Evolutionary conservation across 2,113 vertebrate genomes (phyloP), one percentile per base, ranked within the genome.

Genomic region (Mastomys natalensis): DNA sequence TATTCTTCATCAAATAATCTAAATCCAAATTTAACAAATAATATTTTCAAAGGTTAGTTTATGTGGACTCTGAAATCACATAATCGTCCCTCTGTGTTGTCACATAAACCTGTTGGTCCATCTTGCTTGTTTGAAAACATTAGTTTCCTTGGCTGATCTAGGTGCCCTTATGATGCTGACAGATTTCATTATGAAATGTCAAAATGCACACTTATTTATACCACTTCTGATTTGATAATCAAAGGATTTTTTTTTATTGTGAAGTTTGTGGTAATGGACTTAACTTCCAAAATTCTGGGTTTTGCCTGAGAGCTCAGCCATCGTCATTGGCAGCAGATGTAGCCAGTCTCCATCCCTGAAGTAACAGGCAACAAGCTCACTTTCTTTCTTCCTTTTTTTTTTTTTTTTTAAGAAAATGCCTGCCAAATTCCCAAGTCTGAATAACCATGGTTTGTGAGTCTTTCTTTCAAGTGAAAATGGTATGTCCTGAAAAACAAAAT

Each of bases 341-440:
- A 80, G 76, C 92, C 88, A 73, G 90, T 93, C 48, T 53, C 78
- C 93, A 94, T 95, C 92, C 96, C 94, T 96, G 90, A 92, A 95
- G 95, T 96, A 95, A 51, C 51, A 10, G 51, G 51, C 51, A 51
- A 96, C 94, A 97, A 76, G 96, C 96, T 92, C 60, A 90, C 87
- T 97, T 97, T 96, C 90, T 97, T 34, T 68, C 64, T 64, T 24
- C 60, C 19, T 31, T 12, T 66, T 31, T 40, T 84, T 84, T 43
- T 94, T 88, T 62, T 95, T 89, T 58, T 95, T 80, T 37, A 66
- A 92, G 88, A 90, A 96, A 96, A 97, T 78, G 92, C 89, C 96
- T 96, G 96, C 96, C 96, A 96, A 81, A 81, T 96, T 82, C 87
- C 92, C 74, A 86, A 97, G 90, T 97, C 76, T 95, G 96, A 95